phyloP scores from a whole-genome alignment of 2,113 vertebrate genomes.

The Eulemur macaco region DNA sequence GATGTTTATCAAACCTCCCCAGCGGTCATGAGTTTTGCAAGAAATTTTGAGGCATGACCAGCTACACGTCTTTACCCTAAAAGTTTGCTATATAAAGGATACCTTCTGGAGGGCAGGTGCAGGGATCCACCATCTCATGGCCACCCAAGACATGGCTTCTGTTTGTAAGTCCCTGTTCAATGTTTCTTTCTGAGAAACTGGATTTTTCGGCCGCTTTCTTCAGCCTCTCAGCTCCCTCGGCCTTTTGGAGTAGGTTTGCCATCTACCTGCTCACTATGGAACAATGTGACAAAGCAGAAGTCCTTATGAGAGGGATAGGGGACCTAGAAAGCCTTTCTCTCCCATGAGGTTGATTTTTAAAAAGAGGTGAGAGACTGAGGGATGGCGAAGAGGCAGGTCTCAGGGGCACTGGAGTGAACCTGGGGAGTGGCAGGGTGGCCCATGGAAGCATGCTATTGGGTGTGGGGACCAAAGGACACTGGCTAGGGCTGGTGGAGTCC shows the following conservation, averaged over 20 bases:
- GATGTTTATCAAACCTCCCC: too few species aligned
- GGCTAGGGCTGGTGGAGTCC: background rate
- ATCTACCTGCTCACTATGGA: background rate
- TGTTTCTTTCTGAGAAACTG: background rate
- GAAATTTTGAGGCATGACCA: background rate
- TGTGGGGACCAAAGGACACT: background rate
- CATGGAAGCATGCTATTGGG: background rate
- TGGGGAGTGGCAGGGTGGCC: background rate
- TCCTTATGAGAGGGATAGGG: background rate
- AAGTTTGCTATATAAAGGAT: too few species aligned
- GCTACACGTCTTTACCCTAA: background rate
- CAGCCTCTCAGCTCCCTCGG: background rate
- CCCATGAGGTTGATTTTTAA: background rate
- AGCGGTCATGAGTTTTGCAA: background rate
- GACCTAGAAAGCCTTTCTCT: background rate
- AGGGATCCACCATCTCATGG: too few species aligned
- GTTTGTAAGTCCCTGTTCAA: too few species aligned
- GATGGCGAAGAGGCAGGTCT: too few species aligned
- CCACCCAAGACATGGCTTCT: too few species aligned
- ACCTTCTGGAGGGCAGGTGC: too few species aligned
- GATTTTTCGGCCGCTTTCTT: background rate
- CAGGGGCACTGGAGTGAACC: background rate
- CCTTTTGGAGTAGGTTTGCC: background rate
- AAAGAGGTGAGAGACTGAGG: background rate
- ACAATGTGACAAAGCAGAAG: background rate